These are phyloP conservation scores for Pseudococcus longispinus DNA, from an alignment of 2,888 invertebrate species.

Conservation along the genomic window DNA sequence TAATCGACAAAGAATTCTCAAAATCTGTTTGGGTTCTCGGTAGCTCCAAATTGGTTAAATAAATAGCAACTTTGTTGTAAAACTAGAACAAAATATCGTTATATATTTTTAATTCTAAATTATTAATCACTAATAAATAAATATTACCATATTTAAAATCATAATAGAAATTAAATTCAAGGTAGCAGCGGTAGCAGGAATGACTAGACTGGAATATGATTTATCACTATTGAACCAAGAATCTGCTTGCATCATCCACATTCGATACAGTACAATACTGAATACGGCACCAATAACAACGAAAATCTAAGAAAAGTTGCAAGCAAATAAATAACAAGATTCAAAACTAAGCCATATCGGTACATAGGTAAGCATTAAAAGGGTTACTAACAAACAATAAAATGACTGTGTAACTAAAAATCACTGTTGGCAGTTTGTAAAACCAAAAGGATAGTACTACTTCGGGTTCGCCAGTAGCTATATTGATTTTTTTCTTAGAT, in stretches of 20 bases:
- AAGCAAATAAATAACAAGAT: background rate
- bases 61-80: conserved; percentile 80
- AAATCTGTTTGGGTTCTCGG: conserved; percentile 92
- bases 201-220: conserved; percentile 81
- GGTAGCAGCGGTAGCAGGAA: conserved; percentile 87
- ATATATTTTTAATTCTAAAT: conserved; percentile 59
- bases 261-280: conserved; percentile 90
- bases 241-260: conserved; percentile 79
- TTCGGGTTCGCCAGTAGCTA: conserved; percentile 82
- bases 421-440: conserved; percentile 83
- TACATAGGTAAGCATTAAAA: background rate
- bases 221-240: conserved; percentile 71
- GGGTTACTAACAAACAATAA: conserved; percentile 72
- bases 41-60: conserved; percentile 86
- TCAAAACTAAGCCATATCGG: background rate
- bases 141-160: conserved; percentile 78
- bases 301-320: conserved; percentile 66
- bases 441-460: conserved; percentile 90
- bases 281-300: conserved; percentile 89
- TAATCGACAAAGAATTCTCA: conserved; percentile 91
- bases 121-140: background rate
- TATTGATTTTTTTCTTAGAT: conserved; percentile 74
- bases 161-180: conserved; percentile 92
- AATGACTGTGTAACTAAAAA: conserved; percentile 86
- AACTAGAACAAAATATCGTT: conserved; percentile 65